Evolutionary conservation across 2,797 vertebrate genomes (phyloP).

Genomic region (Oophaga sylvatica): DNA sequence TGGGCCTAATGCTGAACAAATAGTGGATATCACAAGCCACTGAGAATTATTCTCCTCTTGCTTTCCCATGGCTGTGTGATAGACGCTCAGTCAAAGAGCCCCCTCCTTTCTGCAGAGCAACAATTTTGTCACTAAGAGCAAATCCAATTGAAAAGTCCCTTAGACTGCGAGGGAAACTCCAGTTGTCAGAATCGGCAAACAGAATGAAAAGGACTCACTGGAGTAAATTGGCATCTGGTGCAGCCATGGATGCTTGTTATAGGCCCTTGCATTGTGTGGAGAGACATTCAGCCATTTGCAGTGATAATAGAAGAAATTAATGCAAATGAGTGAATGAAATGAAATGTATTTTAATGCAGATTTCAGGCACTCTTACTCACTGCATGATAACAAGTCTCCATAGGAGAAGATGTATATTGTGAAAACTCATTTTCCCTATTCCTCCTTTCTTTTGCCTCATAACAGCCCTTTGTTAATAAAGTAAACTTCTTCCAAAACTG

Average conservation of each 20-base stretch:
- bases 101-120: constrained; percentile 82
- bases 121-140: constrained; percentile 96
- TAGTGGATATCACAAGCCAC: constrained; percentile 99
- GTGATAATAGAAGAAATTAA: constrained; percentile 99
- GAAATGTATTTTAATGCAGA: constrained; percentile 99
- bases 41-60: constrained; percentile 98
- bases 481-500: constrained; percentile 96
- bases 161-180: constrained; percentile 84
- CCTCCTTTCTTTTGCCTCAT: constrained; percentile 92
- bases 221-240: constrained; percentile 98
- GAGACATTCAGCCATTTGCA: constrained; percentile 97
- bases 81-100: constrained; percentile 86
- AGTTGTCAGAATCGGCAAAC: constrained; percentile 88
- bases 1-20: constrained; percentile 99
- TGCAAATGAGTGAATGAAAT: constrained; percentile 99
- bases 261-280: constrained; percentile 92
- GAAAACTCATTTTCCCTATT: constrained; percentile 90
- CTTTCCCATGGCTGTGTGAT: constrained; percentile 99
- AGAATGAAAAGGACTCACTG: constrained; percentile 88
- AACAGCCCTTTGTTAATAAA: constrained; percentile 96
- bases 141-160: constrained; percentile 95
- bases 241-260: constrained; percentile 85
- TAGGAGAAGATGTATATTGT: constrained; percentile 98
- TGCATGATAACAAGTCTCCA: constrained; percentile 99
- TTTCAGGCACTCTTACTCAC: constrained; percentile 92